A percentile compares a stretch with the other conserved stretches of the same genome.
These are phyloP conservation scores for Caenorhabditis sp. DNA, from an alignment of 2,888 invertebrate species.

Conservation along the genomic window DNA sequence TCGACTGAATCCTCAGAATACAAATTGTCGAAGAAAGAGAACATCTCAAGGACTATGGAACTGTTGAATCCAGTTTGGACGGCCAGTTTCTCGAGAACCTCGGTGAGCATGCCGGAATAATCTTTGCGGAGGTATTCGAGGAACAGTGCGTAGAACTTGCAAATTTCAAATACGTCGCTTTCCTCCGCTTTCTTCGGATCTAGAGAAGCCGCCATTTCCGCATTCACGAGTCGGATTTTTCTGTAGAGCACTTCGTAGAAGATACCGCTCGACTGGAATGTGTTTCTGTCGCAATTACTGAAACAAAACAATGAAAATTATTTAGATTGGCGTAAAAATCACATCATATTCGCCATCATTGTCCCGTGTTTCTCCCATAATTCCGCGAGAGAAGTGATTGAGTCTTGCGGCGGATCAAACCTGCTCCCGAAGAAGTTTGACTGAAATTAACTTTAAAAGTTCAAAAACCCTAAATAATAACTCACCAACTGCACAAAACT, in stretches of 20 bases:
- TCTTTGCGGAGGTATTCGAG: conserved; percentile 46
- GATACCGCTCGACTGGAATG: conserved; percentile 1
- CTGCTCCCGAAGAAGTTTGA: conserved; percentile 20
- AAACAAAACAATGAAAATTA: neutral
- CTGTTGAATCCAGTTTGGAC: conserved; percentile 23
- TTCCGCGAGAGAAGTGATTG: conserved; percentile 16
- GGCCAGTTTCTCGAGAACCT: conserved; percentile 16
- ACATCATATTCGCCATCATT: conserved; percentile 27
- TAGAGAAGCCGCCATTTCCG: conserved; percentile 20
- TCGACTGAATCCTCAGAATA: conserved; percentile 41
- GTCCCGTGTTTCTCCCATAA: conserved; percentile 23
- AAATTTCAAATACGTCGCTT: conserved; percentile 40
- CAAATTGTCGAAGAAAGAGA: conserved; percentile 37
- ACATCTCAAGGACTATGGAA: conserved; percentile 19
- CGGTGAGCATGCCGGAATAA: conserved; percentile 6
- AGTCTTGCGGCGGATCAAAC: neutral
- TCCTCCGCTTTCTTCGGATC: conserved; percentile 28
- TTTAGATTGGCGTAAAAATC: no score
- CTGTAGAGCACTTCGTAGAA: conserved; percentile 42
- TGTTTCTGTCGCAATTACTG: conserved; percentile 5
- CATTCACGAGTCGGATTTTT: conserved; percentile 27
- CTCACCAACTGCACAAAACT: conserved; percentile 12
- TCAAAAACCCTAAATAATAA: neutral
- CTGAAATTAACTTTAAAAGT: neutral
- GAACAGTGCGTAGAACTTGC: conserved; percentile 48